A percentile compares a stretch with the other conserved stretches of the same genome.
Conservation (phyloP, 2,113 vertebrate genomes). For the Hippoglossus stenolepis region DNA sequence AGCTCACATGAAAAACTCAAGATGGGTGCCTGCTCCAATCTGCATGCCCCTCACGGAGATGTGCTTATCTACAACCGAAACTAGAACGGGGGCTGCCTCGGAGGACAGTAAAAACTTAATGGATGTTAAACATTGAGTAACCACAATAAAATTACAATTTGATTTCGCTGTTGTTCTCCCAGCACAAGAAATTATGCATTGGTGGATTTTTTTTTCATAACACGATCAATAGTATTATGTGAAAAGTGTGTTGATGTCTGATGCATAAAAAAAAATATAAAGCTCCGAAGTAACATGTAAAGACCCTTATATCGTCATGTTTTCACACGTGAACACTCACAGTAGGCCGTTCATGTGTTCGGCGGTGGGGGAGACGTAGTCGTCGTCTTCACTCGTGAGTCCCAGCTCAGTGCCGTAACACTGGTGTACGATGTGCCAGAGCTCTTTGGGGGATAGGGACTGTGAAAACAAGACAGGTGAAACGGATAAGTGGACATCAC, state of each 20-base stretch:
- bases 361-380: conserved; percentile 89
- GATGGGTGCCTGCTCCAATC: no score
- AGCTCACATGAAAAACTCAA: no score
- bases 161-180: no score
- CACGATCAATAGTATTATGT: no score
- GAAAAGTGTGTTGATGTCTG: not conserved
- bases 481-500: no score
- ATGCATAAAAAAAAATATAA: not conserved
- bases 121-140: no score
- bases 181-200: no score
- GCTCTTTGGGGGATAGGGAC: conserved; percentile 90
- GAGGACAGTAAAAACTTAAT: not conserved
- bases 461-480: conserved; percentile 52
- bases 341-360: conserved; percentile 90
- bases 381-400: conserved; percentile 93
- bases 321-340: conserved; percentile 79
- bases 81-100: not conserved
- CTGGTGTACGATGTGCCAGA: conserved; percentile 94
- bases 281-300: not conserved
- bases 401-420: conserved; percentile 93
- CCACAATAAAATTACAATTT: no score
- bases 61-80: no score
- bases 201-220: not conserved
- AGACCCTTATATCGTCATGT: not conserved
- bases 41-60: no score